phyloP scores from a whole-genome alignment of 1,140 invertebrate species.

The Parapsyche elsis region DNA sequence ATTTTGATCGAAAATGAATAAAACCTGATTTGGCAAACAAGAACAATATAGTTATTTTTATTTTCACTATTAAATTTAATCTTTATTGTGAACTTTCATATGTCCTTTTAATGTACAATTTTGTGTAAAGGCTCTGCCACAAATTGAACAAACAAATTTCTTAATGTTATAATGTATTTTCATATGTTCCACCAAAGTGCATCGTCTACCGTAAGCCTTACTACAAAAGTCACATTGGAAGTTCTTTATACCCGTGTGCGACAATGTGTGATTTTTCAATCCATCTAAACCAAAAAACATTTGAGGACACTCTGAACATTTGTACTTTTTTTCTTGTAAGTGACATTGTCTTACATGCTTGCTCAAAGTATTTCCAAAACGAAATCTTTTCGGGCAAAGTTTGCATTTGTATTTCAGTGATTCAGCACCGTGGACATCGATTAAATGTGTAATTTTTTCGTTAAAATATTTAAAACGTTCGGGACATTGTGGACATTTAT shows the following conservation, averaged over 20 bases:
- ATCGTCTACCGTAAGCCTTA: conserved; percentile 59
- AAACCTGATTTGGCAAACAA: no score
- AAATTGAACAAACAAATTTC: conserved; percentile 69
- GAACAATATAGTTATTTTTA: no score
- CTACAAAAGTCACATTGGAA: conserved; percentile 68
- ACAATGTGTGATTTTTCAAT: conserved; percentile 66
- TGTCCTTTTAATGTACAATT: conserved; percentile 67
- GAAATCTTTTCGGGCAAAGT: conserved; percentile 61
- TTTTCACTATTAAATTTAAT: no score
- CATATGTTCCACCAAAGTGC: conserved; percentile 69
- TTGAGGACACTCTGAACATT: conserved; percentile 62
- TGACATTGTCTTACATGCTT: conserved; percentile 60
- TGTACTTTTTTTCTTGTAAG: conserved; percentile 59
- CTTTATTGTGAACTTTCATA: conserved; percentile 54
- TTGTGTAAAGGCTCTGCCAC: conserved; percentile 73
- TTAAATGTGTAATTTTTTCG: conserved; percentile 63
- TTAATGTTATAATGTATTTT: conserved; percentile 83
- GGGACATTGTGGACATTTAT: conserved; percentile 66
- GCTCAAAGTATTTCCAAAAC: conserved; percentile 58
- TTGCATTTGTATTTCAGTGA: conserved; percentile 58
- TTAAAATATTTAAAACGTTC: conserved; percentile 65
- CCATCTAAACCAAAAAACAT: conserved; percentile 59
- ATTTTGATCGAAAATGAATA: no score
- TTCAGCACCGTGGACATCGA: conserved; percentile 60
- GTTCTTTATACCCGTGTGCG: conserved; percentile 67